Evolutionary conservation across 2,888 invertebrate genomes (phyloP).

Genomic region (Calameuta filiformis): DNA sequence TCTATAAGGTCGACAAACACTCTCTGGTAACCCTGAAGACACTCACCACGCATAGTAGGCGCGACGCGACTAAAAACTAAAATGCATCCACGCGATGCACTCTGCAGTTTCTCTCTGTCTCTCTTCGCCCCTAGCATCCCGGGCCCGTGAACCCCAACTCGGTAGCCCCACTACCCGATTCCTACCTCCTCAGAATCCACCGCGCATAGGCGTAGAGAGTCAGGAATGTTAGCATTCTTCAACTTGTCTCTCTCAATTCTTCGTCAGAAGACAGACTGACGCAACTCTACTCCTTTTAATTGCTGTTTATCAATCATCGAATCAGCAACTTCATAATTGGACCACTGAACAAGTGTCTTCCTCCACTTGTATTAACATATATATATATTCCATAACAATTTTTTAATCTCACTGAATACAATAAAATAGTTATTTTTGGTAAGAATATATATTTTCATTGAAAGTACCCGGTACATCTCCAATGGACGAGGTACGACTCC

Average conservation of each 20-base stretch:
- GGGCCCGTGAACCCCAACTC: not conserved
- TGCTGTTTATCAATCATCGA: not conserved
- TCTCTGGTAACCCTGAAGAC: conserved; percentile 5
- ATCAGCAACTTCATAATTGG: not conserved
- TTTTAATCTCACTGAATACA: not conserved
- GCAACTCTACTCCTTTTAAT: not conserved
- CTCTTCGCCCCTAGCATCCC: conserved; percentile 16
- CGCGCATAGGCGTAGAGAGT: conserved; percentile 31
- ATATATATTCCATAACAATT: not conserved
- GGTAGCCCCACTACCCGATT: conserved; percentile 1
- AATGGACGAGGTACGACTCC: not conserved
- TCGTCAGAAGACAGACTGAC: not conserved
- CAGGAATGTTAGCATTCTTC: conserved; percentile 32
- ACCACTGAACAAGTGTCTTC: not conserved
- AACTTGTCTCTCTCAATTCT: not conserved
- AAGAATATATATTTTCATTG: not conserved
- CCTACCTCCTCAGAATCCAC: conserved; percentile 20
- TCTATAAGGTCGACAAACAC: conserved; percentile 11
- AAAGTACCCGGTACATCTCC: not conserved
- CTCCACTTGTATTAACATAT: not conserved
- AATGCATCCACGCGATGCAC: conserved; percentile 23
- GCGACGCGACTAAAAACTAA: conserved; percentile 20
- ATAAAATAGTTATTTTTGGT: not conserved
- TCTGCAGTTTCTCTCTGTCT: conserved; percentile 19
- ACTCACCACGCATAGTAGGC: conserved; percentile 10